Conservation (phyloP, 2,113 vertebrate species). For the Taurulus bubalis region DNA sequence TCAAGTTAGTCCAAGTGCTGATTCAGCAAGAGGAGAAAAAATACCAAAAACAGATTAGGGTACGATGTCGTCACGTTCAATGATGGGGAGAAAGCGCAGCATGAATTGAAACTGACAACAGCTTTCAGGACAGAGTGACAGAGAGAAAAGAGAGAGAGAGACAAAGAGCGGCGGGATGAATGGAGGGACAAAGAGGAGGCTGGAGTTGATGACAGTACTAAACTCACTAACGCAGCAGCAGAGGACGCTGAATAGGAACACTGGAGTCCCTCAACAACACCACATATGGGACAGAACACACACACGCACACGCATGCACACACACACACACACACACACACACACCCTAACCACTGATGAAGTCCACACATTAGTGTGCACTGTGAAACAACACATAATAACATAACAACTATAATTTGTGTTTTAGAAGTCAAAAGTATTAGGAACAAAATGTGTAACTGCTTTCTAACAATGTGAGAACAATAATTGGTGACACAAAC, state of each 20-base stretch:
- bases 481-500: not conserved
- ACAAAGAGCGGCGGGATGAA: constrained; percentile 14
- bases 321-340: constrained; percentile 8
- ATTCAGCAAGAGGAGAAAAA: not conserved
- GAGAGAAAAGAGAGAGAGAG: constrained; percentile 23
- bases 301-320: not conserved
- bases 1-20: not conserved
- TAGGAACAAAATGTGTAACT: not conserved
- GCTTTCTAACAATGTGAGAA: not conserved
- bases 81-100: not conserved
- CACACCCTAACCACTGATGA: not conserved
- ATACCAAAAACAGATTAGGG: not conserved
- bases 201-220: constrained; percentile 15
- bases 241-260: constrained; percentile 11
- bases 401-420: not conserved
- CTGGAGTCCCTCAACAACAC: constrained; percentile 14
- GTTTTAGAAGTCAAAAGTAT: not conserved
- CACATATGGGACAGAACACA: constrained; percentile 19
- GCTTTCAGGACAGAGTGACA: constrained; percentile 4
- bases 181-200: constrained; percentile 29
- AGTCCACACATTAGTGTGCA: too few relatives aligned
- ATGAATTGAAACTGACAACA: not conserved
- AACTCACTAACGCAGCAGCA: constrained; percentile 12
- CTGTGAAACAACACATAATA: not conserved
- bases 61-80: not conserved